phyloP scores from a whole-genome alignment of 2,797 vertebrate species.

The Vultur gryphus region DNA sequence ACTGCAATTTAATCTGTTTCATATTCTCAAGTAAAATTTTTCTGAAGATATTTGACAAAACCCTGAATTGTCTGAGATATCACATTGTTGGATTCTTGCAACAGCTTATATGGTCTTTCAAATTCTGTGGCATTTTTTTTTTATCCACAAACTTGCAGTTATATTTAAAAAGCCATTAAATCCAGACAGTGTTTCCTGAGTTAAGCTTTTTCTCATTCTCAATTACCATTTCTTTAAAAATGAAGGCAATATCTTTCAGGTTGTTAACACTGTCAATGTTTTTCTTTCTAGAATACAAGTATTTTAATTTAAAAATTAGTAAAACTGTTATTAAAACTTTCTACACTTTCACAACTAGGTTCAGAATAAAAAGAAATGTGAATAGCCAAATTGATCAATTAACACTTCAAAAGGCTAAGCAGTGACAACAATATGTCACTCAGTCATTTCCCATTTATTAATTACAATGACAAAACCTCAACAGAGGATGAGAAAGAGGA shows the following conservation, averaged over 20 bases:
- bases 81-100: not conserved
- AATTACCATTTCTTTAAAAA: not conserved
- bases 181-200: not conserved
- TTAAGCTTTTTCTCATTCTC: not conserved
- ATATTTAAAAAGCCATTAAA: constrained; percentile 22
- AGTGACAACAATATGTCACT: not conserved
- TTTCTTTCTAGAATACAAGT: not conserved
- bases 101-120: not conserved
- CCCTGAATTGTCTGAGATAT: not conserved
- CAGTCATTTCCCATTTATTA: not conserved
- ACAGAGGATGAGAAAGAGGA: not conserved
- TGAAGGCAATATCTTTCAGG: not conserved
- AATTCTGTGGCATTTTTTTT: not conserved
- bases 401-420: not conserved
- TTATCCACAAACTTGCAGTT: not conserved
- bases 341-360: not conserved
- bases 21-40: not conserved
- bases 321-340: not conserved
- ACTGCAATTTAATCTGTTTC: not conserved
- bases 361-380: not conserved
- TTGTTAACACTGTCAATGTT: not conserved
- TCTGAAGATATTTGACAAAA: not conserved
- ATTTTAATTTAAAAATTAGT: not conserved
- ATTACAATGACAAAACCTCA: not conserved
- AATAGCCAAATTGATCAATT: not conserved